Evolutionary conservation across 2,113 vertebrate species (phyloP).

Genomic region (Conger conger): DNA sequence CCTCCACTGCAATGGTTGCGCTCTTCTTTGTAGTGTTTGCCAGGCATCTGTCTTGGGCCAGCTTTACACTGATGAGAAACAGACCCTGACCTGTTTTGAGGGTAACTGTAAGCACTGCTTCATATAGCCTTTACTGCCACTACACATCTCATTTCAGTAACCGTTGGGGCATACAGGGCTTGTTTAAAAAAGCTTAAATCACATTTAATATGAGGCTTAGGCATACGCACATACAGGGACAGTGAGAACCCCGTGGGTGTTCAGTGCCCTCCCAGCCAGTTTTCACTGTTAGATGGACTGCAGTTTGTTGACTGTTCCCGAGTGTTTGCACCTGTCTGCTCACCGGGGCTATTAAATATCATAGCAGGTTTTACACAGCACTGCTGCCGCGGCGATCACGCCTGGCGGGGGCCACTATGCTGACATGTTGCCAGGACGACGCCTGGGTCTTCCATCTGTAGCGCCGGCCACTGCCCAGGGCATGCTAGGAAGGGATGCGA

Average conservation of each 20-base stretch:
- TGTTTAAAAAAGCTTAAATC: background rate
- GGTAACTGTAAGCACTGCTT: background rate
- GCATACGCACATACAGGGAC: background rate
- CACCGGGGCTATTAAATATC: background rate
- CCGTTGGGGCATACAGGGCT: no score
- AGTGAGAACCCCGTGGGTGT: background rate
- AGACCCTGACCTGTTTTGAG: conserved; percentile 11
- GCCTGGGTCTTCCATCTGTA: background rate
- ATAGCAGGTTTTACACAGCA: background rate
- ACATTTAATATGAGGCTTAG: background rate
- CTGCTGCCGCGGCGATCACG: background rate
- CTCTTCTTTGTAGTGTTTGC: conserved; percentile 15
- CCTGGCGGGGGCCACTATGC: background rate
- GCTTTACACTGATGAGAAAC: conserved; percentile 27
- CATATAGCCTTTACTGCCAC: background rate
- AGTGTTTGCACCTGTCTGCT: background rate
- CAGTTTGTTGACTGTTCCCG: background rate
- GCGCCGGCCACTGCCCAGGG: no score
- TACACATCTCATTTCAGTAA: background rate
- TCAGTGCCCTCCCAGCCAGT: background rate
- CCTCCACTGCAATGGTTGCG: background rate
- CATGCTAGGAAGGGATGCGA: no score
- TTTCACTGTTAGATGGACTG: background rate
- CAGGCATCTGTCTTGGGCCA: conserved; percentile 44
- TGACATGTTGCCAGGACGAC: background rate